phyloP scores from a whole-genome alignment of 2,888 invertebrate genomes.

The Cyclophora albipunctata region DNA sequence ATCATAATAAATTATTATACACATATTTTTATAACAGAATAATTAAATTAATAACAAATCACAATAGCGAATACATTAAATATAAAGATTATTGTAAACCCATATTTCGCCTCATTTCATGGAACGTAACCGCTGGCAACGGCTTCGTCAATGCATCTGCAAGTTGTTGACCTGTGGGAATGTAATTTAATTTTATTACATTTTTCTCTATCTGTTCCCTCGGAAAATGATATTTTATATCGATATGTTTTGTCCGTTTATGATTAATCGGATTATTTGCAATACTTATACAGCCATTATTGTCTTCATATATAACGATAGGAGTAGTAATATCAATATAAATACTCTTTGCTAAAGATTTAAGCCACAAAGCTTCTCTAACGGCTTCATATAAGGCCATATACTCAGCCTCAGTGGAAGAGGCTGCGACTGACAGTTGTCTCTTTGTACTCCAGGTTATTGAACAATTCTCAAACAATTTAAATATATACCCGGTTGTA shows the following conservation, averaged over 20 bases:
- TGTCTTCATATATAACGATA: neutral
- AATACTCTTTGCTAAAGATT: neutral
- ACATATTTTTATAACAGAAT: no score
- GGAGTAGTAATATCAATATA: neutral
- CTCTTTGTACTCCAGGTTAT: constrained; percentile 4
- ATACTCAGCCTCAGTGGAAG: constrained; percentile 1
- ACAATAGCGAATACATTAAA: neutral
- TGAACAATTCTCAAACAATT: constrained; percentile 4
- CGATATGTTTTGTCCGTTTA: neutral
- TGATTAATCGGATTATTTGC: constrained; percentile 1
- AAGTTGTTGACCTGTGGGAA: constrained; percentile 16
- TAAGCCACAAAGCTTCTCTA: constrained; percentile 1
- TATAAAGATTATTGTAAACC: neutral
- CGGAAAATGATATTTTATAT: constrained; percentile 9
- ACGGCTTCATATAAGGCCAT: constrained; percentile 3
- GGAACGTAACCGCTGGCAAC: constrained; percentile 3
- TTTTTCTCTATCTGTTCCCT: constrained; percentile 15
- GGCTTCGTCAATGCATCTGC: constrained; percentile 7
- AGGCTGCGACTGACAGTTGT: constrained; percentile 4
- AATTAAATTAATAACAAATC: no score
- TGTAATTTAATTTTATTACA: constrained; percentile 16
- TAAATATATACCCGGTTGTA: constrained; percentile 7
- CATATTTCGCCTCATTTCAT: constrained; percentile 1
- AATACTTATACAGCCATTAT: constrained; percentile 1
- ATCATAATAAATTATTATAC: neutral